Conservation (phyloP, 2,797 vertebrate genomes). For the Bovichtus diacanthus region DNA sequence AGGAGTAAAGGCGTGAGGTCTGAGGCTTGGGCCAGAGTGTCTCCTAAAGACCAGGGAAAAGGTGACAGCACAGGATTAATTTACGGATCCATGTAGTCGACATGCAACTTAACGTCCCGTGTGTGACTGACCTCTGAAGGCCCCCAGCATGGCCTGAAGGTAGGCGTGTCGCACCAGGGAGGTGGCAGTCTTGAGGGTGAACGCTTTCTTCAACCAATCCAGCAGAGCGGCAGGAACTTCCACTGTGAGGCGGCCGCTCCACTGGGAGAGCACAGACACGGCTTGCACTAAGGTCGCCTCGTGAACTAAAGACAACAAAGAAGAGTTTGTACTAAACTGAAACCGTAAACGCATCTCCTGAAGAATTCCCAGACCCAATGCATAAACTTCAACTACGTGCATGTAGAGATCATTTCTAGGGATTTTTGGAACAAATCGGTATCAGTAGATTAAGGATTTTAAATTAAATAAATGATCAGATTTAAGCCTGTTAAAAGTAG, state of each 20-base stretch:
- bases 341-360: not conserved
- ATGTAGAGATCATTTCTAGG: too few relatives aligned
- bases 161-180: conserved; percentile 95
- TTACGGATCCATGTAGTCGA: not conserved
- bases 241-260: conserved; percentile 91
- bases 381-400: too few relatives aligned
- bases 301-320: conserved; percentile 85
- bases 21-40: conserved; percentile 89
- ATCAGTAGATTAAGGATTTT: too few relatives aligned
- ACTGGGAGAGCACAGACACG: conserved; percentile 91
- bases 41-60: conserved; percentile 83
- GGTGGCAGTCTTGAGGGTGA: conserved; percentile 95
- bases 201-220: conserved; percentile 97
- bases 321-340: not conserved
- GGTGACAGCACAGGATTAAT: not conserved
- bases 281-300: conserved; percentile 95
- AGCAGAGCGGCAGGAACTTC: conserved; percentile 90
- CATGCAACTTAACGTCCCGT: fast-evolving
- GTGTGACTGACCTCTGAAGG: conserved; percentile 91
- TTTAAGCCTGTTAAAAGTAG: too few relatives aligned
- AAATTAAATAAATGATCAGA: too few relatives aligned
- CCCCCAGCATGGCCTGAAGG: conserved; percentile 93
- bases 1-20: conserved; percentile 90
- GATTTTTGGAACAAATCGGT: too few relatives aligned
- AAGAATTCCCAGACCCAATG: not conserved